Base-by-base conservation (phyloP, 2,888 invertebrate species). In the Sabatieria punctata region DNA sequence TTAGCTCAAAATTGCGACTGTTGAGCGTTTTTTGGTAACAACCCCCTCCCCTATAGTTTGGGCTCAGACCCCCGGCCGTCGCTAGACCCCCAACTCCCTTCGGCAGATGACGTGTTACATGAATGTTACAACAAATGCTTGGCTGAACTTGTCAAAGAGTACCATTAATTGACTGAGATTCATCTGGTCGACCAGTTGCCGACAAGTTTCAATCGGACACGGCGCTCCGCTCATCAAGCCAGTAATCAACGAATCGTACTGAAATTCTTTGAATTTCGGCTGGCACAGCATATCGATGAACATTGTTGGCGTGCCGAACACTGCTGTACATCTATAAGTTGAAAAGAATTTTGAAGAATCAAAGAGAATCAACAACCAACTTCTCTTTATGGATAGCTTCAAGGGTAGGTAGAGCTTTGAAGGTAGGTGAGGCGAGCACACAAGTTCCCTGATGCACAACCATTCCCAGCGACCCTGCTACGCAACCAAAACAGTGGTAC, bases 401-500 rank as follows among this genome's bases (percentile, higher is more conserved):
- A 2, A 84, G 64, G 0, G 78, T 73, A 33, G 72, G 71, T 19
- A 71, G 68, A 0, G 82, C 74, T 60, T 77, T 76, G 57, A 71
- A 72, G 0, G 60, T 56, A 2, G 65, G 63, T 2, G 67, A 60
- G 0, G 73, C 72, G 49, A 68, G 68, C 6, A 73, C 68, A 45
- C 63, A 56, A 0, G 65, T 65, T 15, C 65, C 57, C 15, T 66
- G 65, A 57, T 74, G 70, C 25, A 76, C 70, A 22, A 81, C 59
- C 6, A 70, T 71, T 0, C 72, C 68, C 26, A 80, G 56, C 22
- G 77, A 69, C 0, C 76, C 77, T 39, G 77, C 68, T 1, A 78
- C 73, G 49, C 78, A 76, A 1, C 84, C 85, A 62, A 77, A 85
- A 30, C 79, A 82, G 65, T 88, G 86, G 63, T 83, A 85, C 23